Conservation (phyloP, 2,113 vertebrate species). For the Gymnogyps californianus region DNA sequence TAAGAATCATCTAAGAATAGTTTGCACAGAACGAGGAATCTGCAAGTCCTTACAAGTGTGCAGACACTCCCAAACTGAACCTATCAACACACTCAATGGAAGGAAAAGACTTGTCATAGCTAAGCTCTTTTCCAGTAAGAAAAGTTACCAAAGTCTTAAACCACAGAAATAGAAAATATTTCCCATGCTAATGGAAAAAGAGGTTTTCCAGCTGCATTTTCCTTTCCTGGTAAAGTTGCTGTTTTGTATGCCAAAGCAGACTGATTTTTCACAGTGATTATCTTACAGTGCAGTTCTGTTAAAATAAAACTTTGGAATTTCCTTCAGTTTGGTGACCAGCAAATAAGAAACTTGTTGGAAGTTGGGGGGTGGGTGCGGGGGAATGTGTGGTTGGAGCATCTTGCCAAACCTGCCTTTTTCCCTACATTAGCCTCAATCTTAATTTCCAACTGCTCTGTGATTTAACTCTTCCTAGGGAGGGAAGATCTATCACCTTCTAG, state of each 20-base stretch:
- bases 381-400: constrained; percentile 20
- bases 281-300: constrained; percentile 15
- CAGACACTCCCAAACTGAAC: not conserved
- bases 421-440: not conserved
- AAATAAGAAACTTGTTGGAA: constrained; percentile 14
- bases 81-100: not conserved
- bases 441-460: not conserved
- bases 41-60: not conserved
- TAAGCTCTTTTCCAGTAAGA: constrained; percentile 30
- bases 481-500: not conserved
- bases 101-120: constrained; percentile 27
- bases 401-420: constrained; percentile 41
- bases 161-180: constrained; percentile 39
- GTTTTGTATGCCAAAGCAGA: constrained; percentile 14
- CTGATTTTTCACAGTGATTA: constrained; percentile 39
- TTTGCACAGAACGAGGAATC: not conserved
- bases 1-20: not conserved
- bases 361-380: not conserved
- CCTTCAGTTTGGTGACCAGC: constrained; percentile 48
- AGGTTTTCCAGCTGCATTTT: constrained; percentile 14
- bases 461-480: constrained; percentile 6
- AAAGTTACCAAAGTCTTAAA: constrained; percentile 23
- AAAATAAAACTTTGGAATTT: constrained; percentile 58
- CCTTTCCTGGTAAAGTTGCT: not conserved
- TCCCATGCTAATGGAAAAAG: constrained; percentile 25